Percentiles rank a stretch among this genome's conserved stretches.
phyloP scores from a whole-genome alignment of 64 coral and sea anemone genomes.

The Stylophora pistillata region DNA sequence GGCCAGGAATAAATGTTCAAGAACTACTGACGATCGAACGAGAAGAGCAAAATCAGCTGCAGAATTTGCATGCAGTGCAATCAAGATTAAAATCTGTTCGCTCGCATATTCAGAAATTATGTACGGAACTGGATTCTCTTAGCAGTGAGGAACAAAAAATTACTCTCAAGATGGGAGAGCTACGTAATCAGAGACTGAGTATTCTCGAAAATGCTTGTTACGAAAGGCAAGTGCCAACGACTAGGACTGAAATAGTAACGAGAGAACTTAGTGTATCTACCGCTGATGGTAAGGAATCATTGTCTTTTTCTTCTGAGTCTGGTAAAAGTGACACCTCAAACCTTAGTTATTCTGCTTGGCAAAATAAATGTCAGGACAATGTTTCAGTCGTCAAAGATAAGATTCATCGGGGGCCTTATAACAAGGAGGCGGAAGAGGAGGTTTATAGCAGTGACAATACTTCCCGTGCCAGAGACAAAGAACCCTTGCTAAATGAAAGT shows the following conservation, averaged over 20 bases:
- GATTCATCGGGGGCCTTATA: background rate
- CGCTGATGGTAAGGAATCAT: background rate
- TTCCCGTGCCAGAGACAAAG: background rate
- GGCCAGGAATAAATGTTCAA: slow-evolving; percentile 67
- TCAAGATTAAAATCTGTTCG: slow-evolving; percentile 59
- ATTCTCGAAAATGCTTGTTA: slow-evolving; percentile 73
- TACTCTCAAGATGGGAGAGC: slow-evolving; percentile 62
- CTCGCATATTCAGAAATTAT: slow-evolving; percentile 74
- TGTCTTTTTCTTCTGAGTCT: background rate
- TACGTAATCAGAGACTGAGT: slow-evolving; percentile 55
- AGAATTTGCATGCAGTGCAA: slow-evolving; percentile 69
- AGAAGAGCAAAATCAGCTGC: slow-evolving; percentile 81
- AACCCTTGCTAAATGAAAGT: background rate
- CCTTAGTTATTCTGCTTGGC: too few relatives aligned
- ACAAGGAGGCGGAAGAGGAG: background rate
- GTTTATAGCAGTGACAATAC: background rate
- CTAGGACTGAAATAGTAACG: background rate
- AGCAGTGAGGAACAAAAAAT: slow-evolving; percentile 73
- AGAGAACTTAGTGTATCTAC: background rate
- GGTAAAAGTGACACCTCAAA: background rate
- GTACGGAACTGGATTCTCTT: slow-evolving; percentile 76
- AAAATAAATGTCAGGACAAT: background rate
- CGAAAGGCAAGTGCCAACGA: background rate
- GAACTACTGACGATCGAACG: slow-evolving; percentile 71
- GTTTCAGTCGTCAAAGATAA: background rate